phyloP scores from a whole-genome alignment of 30 jellyfish, hydroid and myxozoan species.

The Aurelia aurita complex sp. Pacific region DNA sequence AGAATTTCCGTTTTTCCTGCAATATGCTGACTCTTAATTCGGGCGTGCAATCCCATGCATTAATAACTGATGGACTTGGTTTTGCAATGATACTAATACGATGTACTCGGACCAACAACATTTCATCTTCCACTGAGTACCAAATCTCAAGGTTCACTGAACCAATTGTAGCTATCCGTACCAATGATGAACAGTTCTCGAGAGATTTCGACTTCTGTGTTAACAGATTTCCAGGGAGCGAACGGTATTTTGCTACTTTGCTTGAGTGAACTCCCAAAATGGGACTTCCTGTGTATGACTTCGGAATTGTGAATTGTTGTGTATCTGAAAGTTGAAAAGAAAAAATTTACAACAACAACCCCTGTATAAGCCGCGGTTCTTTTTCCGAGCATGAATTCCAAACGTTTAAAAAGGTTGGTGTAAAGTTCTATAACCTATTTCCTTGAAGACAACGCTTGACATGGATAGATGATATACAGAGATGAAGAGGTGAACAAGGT shows the following conservation, averaged over 20 bases:
- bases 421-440: too few relatives aligned
- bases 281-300: conserved; percentile 42
- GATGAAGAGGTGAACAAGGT: too few relatives aligned
- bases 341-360: too few relatives aligned
- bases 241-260: neutral
- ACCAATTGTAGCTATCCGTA: conserved; percentile 40
- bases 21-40: conserved; percentile 29
- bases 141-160: conserved; percentile 46
- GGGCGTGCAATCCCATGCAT: conserved; percentile 75
- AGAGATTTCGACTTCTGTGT: conserved; percentile 15
- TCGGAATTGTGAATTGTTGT: conserved; percentile 44
- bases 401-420: too few relatives aligned
- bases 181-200: neutral
- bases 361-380: too few relatives aligned
- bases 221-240: conserved; percentile 13
- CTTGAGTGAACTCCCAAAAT: neutral
- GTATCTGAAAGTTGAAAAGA: neutral
- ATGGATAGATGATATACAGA: too few relatives aligned
- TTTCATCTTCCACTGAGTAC: conserved; percentile 68
- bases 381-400: too few relatives aligned
- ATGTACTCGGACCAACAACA: conserved; percentile 49
- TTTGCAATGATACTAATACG: conserved; percentile 31
- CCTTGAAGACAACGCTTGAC: too few relatives aligned
- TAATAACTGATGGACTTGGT: conserved; percentile 85
- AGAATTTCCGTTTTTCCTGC: conserved; percentile 47